Evolutionary conservation across 2,113 vertebrate species (phyloP).

Genomic region (Menidia beryllina): DNA sequence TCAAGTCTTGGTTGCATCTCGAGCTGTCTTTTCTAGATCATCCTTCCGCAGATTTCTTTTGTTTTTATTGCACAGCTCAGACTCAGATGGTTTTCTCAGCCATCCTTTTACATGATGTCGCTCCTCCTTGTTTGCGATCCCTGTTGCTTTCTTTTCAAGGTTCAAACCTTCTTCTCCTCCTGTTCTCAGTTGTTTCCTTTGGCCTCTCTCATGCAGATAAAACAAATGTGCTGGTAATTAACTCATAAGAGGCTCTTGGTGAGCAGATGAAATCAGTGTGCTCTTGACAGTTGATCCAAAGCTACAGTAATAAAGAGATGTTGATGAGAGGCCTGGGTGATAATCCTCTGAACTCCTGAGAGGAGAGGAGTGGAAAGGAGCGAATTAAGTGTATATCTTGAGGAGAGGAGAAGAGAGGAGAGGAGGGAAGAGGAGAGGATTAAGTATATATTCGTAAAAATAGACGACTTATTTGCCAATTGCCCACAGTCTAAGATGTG

Average conservation of each 20-base stretch:
- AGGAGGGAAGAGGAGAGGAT: slow-evolving; percentile 15
- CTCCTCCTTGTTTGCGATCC: background rate
- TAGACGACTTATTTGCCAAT: slow-evolving; percentile 46
- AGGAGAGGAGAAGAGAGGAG: background rate
- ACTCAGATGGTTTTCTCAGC: slow-evolving; percentile 4
- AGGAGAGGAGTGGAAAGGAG: slow-evolving; percentile 27
- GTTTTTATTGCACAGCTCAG: slow-evolving; percentile 26
- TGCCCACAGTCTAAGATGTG: slow-evolving; percentile 3
- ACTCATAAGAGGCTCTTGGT: slow-evolving; percentile 22
- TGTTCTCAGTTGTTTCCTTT: slow-evolving; percentile 13
- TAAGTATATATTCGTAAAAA: slow-evolving; percentile 24
- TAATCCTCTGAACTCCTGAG: slow-evolving; percentile 10
- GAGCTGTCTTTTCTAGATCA: slow-evolving; percentile 25
- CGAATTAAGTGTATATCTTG: no score
- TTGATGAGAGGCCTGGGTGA: slow-evolving; percentile 20
- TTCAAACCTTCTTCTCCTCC: slow-evolving; percentile 1
- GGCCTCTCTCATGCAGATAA: slow-evolving; percentile 35
- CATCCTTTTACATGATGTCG: slow-evolving; percentile 6
- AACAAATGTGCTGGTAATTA: slow-evolving; percentile 57
- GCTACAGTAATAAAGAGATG: slow-evolving; percentile 56
- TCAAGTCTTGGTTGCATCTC: slow-evolving; percentile 46
- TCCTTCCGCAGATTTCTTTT: slow-evolving; percentile 35
- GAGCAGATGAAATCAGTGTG: slow-evolving; percentile 29
- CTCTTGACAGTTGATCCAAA: slow-evolving; percentile 40
- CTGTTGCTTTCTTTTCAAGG: slow-evolving; percentile 1